Conservation (phyloP, 2,888 invertebrate genomes). For the Dryobotodes eremita region DNA sequence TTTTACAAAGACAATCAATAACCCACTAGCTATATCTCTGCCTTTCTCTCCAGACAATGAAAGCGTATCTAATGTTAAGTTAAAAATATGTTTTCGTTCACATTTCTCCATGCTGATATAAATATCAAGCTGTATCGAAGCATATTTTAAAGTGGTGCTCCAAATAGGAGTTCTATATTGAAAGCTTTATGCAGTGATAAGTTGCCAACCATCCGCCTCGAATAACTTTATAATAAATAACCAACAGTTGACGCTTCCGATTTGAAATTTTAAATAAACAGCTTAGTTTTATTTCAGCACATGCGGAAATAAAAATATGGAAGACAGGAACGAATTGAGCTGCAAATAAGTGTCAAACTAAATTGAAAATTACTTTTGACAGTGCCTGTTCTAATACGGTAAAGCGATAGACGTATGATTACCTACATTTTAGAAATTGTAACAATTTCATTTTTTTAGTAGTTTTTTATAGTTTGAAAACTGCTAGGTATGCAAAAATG, state of each 20-base stretch:
- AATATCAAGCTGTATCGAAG: slow-evolving; percentile 44
- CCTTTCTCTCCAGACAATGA: background rate
- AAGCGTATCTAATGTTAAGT: background rate
- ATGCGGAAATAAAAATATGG: background rate
- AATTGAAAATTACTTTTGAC: background rate
- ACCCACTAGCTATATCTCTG: background rate
- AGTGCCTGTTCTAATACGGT: too few species aligned
- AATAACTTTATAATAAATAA: slow-evolving; percentile 60
- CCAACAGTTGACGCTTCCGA: slow-evolving; percentile 30
- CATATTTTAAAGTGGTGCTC: slow-evolving; percentile 48
- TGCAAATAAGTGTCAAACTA: background rate
- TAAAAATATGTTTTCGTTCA: slow-evolving; percentile 29
- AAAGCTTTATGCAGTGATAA: slow-evolving; percentile 53
- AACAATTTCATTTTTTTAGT: background rate
- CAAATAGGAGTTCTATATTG: slow-evolving; percentile 53
- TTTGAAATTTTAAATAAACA: slow-evolving; percentile 45
- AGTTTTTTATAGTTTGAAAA: background rate
- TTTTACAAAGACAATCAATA: background rate
- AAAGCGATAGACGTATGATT: background rate
- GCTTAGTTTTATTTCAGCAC: slow-evolving; percentile 14
- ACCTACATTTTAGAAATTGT: background rate
- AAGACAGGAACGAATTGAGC: background rate
- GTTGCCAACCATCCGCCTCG: slow-evolving; percentile 47
- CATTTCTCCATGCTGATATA: slow-evolving; percentile 38
- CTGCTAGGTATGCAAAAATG: background rate